Percentiles rank a stretch among this genome's conserved stretches.
Evolutionary conservation across 2,797 vertebrate genomes (phyloP).

Genomic region (Ptychadena robeensis): DNA sequence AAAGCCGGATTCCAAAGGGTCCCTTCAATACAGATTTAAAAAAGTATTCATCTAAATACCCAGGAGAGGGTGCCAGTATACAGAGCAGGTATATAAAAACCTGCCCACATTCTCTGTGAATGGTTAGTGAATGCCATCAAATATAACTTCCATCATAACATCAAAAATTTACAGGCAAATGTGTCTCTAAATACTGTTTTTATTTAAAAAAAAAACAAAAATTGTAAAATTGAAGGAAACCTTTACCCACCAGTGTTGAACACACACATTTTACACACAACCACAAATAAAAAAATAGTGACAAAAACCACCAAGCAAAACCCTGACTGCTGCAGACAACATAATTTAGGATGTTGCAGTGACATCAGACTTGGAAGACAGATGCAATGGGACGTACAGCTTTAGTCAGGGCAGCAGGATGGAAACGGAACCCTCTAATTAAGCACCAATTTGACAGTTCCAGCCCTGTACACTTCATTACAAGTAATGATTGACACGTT

Average conservation of each 20-base stretch:
- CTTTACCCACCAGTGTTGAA: too few relatives aligned
- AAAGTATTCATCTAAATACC: too few relatives aligned
- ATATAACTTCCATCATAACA: too few relatives aligned
- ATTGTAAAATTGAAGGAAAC: too few relatives aligned
- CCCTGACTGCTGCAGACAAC: background rate
- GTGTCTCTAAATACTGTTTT: too few relatives aligned
- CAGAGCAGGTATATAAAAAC: too few relatives aligned
- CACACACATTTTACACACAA: background rate
- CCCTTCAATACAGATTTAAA: too few relatives aligned
- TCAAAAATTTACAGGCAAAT: too few relatives aligned
- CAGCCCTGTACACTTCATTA: constrained; percentile 60
- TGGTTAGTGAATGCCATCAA: too few relatives aligned
- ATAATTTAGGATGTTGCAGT: constrained; percentile 12
- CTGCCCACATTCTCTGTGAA: too few relatives aligned
- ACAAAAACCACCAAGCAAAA: background rate
- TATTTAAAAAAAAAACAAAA: background rate
- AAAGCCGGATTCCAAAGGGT: too few relatives aligned
- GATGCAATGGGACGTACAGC: constrained; percentile 53
- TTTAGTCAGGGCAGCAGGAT: constrained; percentile 54
- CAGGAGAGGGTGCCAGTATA: too few relatives aligned
- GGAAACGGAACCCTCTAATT: constrained; percentile 67
- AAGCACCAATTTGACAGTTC: constrained; percentile 66
- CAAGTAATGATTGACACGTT: constrained; percentile 55
- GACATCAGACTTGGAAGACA: constrained; percentile 58
- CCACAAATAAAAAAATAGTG: background rate